These are phyloP conservation scores for Sericinus montela DNA, from an alignment of 2,888 invertebrate genomes.

Conservation along the genomic window DNA sequence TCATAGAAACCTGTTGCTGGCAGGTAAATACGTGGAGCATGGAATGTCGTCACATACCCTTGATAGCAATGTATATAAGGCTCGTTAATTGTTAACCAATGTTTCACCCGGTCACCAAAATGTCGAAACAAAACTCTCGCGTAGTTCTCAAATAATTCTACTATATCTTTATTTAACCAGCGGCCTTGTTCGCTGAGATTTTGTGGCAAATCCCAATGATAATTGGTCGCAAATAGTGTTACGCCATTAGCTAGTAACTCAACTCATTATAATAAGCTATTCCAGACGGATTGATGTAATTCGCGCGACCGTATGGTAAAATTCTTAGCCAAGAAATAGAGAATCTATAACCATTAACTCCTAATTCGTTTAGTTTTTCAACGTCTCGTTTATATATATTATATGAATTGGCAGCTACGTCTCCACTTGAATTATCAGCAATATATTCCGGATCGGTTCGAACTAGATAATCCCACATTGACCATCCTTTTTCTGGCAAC, in stretches of 20 bases:
- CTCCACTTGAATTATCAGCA: constrained; percentile 69
- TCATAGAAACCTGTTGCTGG: constrained; percentile 61
- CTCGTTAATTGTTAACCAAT: constrained; percentile 79
- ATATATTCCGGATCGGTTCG: constrained; percentile 60
- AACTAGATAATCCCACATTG: constrained; percentile 79
- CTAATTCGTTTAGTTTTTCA: constrained; percentile 48
- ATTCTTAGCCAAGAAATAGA: constrained; percentile 81
- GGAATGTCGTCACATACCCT: constrained; percentile 50
- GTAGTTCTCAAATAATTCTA: constrained; percentile 60
- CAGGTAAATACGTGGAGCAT: constrained; percentile 42
- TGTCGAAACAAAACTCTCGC: constrained; percentile 51
- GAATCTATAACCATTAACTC: constrained; percentile 66
- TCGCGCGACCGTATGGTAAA: constrained; percentile 71
- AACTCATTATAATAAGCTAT: constrained; percentile 80
- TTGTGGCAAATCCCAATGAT: constrained; percentile 71
- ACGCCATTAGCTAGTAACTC: constrained; percentile 78
- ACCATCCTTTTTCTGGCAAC: constrained; percentile 69
- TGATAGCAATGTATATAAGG: constrained; percentile 45
- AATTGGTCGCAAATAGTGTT: constrained; percentile 74
- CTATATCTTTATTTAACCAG: constrained; percentile 51
- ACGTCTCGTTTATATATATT: constrained; percentile 74
- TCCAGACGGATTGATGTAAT: constrained; percentile 72
- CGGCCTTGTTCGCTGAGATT: constrained; percentile 71
- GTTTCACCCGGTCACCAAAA: constrained; percentile 65
- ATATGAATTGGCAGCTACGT: constrained; percentile 77